Evolutionary conservation across 2,113 vertebrate genomes (phyloP).

Genomic region (Vombatus ursinus): DNA sequence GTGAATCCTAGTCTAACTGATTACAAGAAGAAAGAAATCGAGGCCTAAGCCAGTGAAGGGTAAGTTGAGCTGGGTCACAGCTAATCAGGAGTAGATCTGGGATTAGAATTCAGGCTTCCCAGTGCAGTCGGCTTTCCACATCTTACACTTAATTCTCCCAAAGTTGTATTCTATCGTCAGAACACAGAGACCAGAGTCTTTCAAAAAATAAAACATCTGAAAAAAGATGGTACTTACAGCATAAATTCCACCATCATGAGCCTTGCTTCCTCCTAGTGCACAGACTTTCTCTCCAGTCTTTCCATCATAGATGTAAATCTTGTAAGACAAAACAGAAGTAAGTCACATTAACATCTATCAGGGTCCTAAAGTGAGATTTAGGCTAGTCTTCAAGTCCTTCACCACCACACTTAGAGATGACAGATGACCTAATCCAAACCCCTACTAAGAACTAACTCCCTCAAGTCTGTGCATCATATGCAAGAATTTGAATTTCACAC

Average conservation of each 20-base stretch:
- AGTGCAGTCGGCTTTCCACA: background rate
- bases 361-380: background rate
- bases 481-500: accelerated
- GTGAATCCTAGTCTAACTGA: too few relatives aligned
- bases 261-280: constrained; percentile 90
- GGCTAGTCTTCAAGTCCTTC: background rate
- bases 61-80: too few relatives aligned
- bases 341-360: background rate
- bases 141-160: background rate
- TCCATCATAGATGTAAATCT: constrained; percentile 94
- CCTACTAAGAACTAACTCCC: background rate
- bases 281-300: constrained; percentile 87
- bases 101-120: background rate
- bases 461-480: background rate
- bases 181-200: background rate
- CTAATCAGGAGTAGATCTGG: background rate
- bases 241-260: constrained; percentile 96
- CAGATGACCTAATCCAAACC: too few relatives aligned
- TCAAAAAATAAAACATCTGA: accelerated
- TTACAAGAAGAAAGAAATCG: background rate
- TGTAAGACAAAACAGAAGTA: constrained; percentile 26
- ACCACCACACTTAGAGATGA: background rate
- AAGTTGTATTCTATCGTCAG: background rate
- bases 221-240: constrained; percentile 87
- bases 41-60: accelerated